Evolutionary conservation across 30 jellyfish, hydroid and myxozoan species (phyloP), one percentile per base, ranked within the genome.

Genomic region (Chrysaora quinquecirrha): DNA sequence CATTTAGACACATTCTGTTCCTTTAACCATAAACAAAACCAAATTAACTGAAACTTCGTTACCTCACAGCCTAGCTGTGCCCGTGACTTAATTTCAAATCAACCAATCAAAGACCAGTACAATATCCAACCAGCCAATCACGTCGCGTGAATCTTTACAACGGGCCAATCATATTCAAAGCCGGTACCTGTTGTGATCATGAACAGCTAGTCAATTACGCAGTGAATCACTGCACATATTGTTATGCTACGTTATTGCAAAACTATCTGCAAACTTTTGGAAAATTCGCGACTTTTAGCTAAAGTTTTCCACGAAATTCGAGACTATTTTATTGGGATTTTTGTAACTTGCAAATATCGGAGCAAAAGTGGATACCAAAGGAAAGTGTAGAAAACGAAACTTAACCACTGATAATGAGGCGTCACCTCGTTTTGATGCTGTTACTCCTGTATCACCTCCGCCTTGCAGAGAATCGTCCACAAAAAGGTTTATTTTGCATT

Each of bases 141-240:
- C 23, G 27, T 16, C 68, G 63, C 33, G 54, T 83, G 83, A 80
- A 66, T 80, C 83, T 30, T 23, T 23, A 14, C 68, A 66, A n/a
- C 19, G n/a, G 65, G 33, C 90, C 90, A 80, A 80, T 80, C 83
- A 50, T 23, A 43, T 16, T 34, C 29, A 18, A 3, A 10, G 61
- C 90, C 16, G 90, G 90, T 80, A 80, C 90, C 90, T 64, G 90
- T 67, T 47, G 30, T 66, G 90, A 30, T 67, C 90, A 80, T 48
- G 90, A 67, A 21, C 90, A 67, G 75, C 30, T n/a, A 33, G 32
- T 19, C 70, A 63, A 48, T 66, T 80, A 83, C 83, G 48, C 90
- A 80, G 1, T 80, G 90, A 80, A n/a, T 67, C 83, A 80, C 67
- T 58, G 83, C 48, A 50, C 71, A 20, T 2, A 32, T 73, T 50